Conservation (phyloP, 1,140 invertebrate species). For the Vanessa tameamea region DNA sequence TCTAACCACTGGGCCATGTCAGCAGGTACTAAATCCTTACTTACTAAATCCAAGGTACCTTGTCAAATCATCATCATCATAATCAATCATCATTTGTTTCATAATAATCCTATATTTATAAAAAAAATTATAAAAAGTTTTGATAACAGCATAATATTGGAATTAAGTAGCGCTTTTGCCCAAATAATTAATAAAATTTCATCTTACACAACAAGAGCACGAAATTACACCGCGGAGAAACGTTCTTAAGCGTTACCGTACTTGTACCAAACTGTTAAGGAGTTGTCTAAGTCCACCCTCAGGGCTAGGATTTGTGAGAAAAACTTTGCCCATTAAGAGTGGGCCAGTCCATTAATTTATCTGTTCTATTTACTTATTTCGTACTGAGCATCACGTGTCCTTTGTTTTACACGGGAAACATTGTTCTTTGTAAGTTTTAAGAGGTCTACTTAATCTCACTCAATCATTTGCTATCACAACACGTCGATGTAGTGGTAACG, state of each 20-base stretch:
- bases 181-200: not conserved
- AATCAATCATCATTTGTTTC: no score
- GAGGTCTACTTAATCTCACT: not conserved
- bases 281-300: conserved; percentile 45
- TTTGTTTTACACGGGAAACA: conserved; percentile 8
- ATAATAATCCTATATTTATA: no score
- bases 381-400: conserved; percentile 5
- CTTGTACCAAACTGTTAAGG: conserved; percentile 39
- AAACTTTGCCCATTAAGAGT: conserved; percentile 68
- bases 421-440: not conserved
- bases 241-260: conserved; percentile 7
- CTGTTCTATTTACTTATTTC: conserved; percentile 32
- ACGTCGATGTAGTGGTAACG: no score
- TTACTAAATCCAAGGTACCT: no score
- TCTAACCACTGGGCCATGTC: no score
- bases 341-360: conserved; percentile 54
- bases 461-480: not conserved
- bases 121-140: no score
- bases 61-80: no score
- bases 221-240: not conserved
- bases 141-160: no score
- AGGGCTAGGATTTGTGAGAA: conserved; percentile 59
- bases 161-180: not conserved
- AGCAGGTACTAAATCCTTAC: no score
- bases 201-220: not conserved